phyloP scores from a whole-genome alignment of 2,113 vertebrate genomes.

The Pseudopipra pipra region DNA sequence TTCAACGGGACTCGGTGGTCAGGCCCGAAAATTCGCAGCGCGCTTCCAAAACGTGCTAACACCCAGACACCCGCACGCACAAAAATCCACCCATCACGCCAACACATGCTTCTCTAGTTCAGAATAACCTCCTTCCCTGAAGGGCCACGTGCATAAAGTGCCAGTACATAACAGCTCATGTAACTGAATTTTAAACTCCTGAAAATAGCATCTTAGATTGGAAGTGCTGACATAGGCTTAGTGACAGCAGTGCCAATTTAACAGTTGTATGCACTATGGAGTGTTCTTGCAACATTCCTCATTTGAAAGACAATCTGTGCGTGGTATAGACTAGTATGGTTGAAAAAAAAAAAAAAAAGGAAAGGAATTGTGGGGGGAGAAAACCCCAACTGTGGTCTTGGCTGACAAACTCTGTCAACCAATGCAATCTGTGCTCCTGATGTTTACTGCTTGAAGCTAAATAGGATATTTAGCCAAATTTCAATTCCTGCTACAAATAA shows the following conservation, averaged over 20 bases:
- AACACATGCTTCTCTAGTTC: neutral
- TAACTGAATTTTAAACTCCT: slow-evolving; percentile 70
- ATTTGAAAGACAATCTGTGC: slow-evolving; percentile 46
- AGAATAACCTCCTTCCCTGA: slow-evolving; percentile 34
- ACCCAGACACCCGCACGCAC: neutral
- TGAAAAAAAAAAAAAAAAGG: neutral
- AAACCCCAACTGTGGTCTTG: slow-evolving; percentile 22
- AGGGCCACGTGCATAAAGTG: slow-evolving; percentile 35
- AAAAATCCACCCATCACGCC: neutral
- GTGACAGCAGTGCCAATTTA: slow-evolving; percentile 8
- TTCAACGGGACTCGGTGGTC: neutral
- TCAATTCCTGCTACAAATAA: slow-evolving; percentile 69
- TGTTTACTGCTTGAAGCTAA: slow-evolving; percentile 42
- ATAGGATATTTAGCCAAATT: slow-evolving; percentile 55
- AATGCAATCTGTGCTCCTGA: slow-evolving; percentile 5
- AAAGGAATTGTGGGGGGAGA: neutral
- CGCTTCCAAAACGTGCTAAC: neutral
- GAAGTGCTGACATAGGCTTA: slow-evolving; percentile 62
- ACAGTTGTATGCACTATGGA: slow-evolving; percentile 34
- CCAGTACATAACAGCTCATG: slow-evolving; percentile 32
- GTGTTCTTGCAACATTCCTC: slow-evolving; percentile 46
- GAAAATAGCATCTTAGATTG: slow-evolving; percentile 69
- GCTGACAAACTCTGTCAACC: slow-evolving; percentile 41
- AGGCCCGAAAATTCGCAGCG: neutral
- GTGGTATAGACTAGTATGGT: neutral